Conservation (phyloP, 2,888 invertebrate genomes). For the Timandra comae region DNA sequence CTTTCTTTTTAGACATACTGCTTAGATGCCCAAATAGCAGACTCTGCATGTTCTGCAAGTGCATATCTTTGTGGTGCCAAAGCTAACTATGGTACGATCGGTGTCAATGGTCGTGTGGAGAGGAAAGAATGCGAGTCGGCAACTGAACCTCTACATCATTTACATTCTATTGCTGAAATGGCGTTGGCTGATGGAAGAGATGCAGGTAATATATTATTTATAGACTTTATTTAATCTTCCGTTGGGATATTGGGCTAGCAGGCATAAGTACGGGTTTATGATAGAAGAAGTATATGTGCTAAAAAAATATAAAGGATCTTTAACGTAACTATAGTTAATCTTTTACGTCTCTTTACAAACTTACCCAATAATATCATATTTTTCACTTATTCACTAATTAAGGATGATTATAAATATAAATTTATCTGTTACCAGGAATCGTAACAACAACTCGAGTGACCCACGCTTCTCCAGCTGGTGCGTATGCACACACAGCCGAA, state of each 20-base stretch:
- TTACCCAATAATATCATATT: too few species aligned
- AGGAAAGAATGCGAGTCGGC: slow-evolving; percentile 77
- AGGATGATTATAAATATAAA: too few species aligned
- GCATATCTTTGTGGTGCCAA: slow-evolving; percentile 83
- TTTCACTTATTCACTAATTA: too few species aligned
- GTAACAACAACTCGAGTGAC: slow-evolving; percentile 88
- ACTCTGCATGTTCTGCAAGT: slow-evolving; percentile 83
- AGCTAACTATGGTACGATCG: slow-evolving; percentile 79
- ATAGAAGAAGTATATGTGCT: too few species aligned
- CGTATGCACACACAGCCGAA: slow-evolving; percentile 81
- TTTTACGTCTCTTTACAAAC: too few species aligned
- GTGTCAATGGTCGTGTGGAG: slow-evolving; percentile 79
- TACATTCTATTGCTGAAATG: slow-evolving; percentile 80
- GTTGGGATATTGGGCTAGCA: too few species aligned
- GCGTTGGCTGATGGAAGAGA: slow-evolving; percentile 72
- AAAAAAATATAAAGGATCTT: too few species aligned
- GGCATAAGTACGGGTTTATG: too few species aligned
- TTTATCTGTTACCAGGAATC: slow-evolving; percentile 57
- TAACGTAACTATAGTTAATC: too few species aligned
- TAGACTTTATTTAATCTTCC: too few species aligned
- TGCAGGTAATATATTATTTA: slow-evolving; percentile 34
- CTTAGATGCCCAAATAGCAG: slow-evolving; percentile 79
- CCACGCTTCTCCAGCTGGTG: slow-evolving; percentile 85
- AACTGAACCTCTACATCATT: slow-evolving; percentile 60
- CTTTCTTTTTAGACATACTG: slow-evolving; percentile 71